Evolutionary conservation across 2,888 invertebrate genomes (phyloP).

Genomic region (Heterodera filipjevi): DNA sequence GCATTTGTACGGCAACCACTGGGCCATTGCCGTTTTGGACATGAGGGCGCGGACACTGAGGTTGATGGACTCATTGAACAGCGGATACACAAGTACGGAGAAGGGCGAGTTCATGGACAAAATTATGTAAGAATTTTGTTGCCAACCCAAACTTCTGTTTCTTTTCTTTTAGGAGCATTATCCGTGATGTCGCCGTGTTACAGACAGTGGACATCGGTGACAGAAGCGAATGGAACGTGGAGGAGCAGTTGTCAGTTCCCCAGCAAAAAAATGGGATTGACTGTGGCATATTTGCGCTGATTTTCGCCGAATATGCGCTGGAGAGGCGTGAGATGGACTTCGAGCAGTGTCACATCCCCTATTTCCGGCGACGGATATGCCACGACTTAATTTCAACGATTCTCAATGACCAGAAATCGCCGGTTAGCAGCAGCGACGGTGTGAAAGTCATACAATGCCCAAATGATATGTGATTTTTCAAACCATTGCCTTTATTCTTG

Average conservation of each 20-base stretch:
- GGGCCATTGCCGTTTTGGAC: conserved; percentile 78
- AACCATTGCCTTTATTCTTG: background rate
- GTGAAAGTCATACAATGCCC: background rate
- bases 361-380: conserved; percentile 86
- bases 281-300: conserved; percentile 95
- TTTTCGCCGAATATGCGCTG: conserved; percentile 87
- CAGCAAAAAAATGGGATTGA: conserved; percentile 77
- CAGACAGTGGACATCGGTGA: background rate
- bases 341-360: conserved; percentile 85
- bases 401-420: background rate
- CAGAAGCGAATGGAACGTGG: conserved; percentile 14
- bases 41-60: conserved; percentile 76
- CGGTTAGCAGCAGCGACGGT: background rate
- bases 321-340: conserved; percentile 80
- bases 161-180: background rate
- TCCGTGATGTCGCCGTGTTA: background rate
- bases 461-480: background rate
- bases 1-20: conserved; percentile 73
- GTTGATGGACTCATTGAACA: conserved; percentile 92
- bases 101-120: conserved; percentile 77
- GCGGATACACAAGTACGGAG: conserved; percentile 66
- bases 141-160: background rate
- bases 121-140: conserved; percentile 68
- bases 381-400: conserved; percentile 75
- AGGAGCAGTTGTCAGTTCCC: conserved; percentile 77